Conservation (phyloP, 1,140 invertebrate genomes). For the Rhagoletis pomonella region DNA sequence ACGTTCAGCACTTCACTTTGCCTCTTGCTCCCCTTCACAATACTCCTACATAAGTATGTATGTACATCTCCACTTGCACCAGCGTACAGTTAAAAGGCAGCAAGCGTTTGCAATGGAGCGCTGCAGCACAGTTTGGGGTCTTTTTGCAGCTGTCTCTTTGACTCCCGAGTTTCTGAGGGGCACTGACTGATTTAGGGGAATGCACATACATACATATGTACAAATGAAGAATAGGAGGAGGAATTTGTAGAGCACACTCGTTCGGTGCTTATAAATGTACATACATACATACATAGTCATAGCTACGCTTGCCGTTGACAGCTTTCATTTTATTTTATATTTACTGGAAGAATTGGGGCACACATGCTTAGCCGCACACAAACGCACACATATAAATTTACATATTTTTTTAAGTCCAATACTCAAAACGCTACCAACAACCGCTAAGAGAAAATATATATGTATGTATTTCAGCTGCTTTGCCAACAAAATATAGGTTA, state of each 20-base stretch:
- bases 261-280: no score
- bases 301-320: neutral
- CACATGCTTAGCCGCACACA: conserved; percentile 25
- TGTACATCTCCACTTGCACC: neutral
- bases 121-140: neutral
- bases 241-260: no score
- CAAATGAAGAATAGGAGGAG: no score
- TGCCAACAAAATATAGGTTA: conserved; percentile 43
- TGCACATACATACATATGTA: neutral
- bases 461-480: no score
- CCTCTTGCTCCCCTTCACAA: neutral
- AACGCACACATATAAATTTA: no score
- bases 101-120: neutral
- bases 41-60: neutral
- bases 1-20: neutral
- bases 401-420: neutral
- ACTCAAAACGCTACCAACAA: conserved; percentile 12
- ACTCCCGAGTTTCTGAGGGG: neutral
- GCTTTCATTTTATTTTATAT: conserved; percentile 16
- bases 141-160: neutral
- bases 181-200: neutral
- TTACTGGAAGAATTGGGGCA: conserved; percentile 39
- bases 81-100: neutral
- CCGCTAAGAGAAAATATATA: no score
- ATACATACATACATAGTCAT: no score